A percentile compares a stretch with the other conserved stretches of the same genome.
Conservation (phyloP, 2,888 invertebrate genomes). For the Diloba caeruleocephala region DNA sequence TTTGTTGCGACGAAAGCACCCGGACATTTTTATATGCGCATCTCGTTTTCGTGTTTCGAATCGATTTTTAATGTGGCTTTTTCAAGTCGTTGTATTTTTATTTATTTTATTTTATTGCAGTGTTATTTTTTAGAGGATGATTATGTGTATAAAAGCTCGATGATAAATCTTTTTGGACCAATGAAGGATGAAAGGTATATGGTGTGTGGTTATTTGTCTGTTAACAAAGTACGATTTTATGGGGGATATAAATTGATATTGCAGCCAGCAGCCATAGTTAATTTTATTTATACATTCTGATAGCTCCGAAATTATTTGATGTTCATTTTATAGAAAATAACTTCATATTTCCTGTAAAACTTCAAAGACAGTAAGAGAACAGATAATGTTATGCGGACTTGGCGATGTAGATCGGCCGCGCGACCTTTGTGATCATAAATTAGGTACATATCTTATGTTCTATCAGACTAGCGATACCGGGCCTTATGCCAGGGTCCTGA, state of each 20-base stretch:
- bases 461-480: too few species aligned
- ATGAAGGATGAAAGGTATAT: conserved; percentile 46
- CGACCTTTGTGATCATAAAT: too few species aligned
- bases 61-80: conserved; percentile 60
- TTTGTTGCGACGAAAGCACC: conserved; percentile 84
- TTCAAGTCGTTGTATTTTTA: conserved; percentile 38
- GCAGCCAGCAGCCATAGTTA: conserved; percentile 15
- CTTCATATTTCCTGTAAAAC: conserved; percentile 14
- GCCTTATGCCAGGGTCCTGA: too few species aligned
- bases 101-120: conserved; percentile 35
- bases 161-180: conserved; percentile 42
- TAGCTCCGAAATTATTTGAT: conserved; percentile 30
- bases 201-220: conserved; percentile 23
- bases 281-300: conserved; percentile 34
- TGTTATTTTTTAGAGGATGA: conserved; percentile 44
- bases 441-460: too few species aligned
- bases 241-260: conserved; percentile 30
- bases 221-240: conserved; percentile 35
- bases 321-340: conserved; percentile 8
- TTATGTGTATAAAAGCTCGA: conserved; percentile 28
- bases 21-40: conserved; percentile 75
- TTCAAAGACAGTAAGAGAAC: conserved; percentile 20
- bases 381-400: neutral
- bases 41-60: conserved; percentile 76
- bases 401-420: too few species aligned